These are phyloP conservation scores for Tachina lurida DNA, from an alignment of 2,888 invertebrate genomes.

Conservation along the genomic window DNA sequence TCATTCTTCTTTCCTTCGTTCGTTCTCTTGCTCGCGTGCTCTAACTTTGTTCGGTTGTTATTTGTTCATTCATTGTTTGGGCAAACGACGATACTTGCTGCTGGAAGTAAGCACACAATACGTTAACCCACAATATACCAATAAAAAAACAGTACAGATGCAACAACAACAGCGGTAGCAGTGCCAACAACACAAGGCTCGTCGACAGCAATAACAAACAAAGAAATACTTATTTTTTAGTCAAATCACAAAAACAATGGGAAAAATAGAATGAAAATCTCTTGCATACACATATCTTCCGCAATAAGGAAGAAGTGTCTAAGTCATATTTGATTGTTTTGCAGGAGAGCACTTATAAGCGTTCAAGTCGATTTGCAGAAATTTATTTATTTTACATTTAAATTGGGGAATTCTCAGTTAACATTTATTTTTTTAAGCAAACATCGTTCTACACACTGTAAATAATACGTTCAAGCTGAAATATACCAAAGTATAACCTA, in stretches of 20 bases:
- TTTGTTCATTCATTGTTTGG: constrained; percentile 60
- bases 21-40: constrained; percentile 7
- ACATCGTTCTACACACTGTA: too few species aligned
- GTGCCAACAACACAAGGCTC: background rate
- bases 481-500: too few species aligned
- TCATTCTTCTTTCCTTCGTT: constrained; percentile 7
- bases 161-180: constrained; percentile 28
- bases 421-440: too few species aligned
- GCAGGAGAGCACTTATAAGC: too few species aligned
- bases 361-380: too few species aligned
- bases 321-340: too few species aligned
- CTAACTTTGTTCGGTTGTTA: constrained; percentile 41
- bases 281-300: constrained; percentile 1
- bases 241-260: constrained; percentile 59
- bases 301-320: too few species aligned
- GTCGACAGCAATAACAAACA: constrained; percentile 39
- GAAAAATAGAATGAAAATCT: constrained; percentile 45
- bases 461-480: too few species aligned
- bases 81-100: constrained; percentile 46
- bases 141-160: constrained; percentile 58
- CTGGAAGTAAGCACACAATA: constrained; percentile 56
- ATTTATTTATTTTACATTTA: too few species aligned
- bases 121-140: constrained; percentile 63
- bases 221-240: constrained; percentile 56
- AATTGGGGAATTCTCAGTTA: too few species aligned